Evolutionary conservation across 2,888 invertebrate species (phyloP).

Genomic region (Ormyrus pomaceus): DNA sequence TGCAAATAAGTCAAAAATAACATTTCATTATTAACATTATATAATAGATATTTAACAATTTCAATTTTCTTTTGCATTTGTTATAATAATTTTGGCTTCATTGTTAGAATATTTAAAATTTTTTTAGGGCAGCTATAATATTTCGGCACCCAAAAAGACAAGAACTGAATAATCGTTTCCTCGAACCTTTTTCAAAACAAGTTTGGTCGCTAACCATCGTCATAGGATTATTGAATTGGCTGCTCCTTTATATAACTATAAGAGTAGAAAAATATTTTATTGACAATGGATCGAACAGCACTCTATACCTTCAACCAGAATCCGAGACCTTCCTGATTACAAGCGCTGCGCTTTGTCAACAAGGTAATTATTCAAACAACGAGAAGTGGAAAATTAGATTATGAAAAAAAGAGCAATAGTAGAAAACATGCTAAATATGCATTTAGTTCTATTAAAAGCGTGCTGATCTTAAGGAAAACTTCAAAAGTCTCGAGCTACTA

Average conservation of each 20-base stretch:
- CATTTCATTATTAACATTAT: not conserved
- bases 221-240: slow-evolving; percentile 62
- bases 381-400: no score
- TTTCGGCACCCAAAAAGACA: slow-evolving; percentile 82
- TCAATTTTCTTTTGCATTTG: not conserved
- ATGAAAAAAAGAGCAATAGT: no score
- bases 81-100: not conserved
- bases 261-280: slow-evolving; percentile 60
- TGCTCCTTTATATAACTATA: slow-evolving; percentile 61
- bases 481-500: not conserved
- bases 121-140: slow-evolving; percentile 79
- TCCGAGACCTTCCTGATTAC: slow-evolving; percentile 72
- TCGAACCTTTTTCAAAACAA: slow-evolving; percentile 79
- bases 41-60: not conserved
- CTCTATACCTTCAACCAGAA: slow-evolving; percentile 59
- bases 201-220: slow-evolving; percentile 79
- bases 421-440: no score
- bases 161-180: slow-evolving; percentile 80
- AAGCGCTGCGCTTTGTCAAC: slow-evolving; percentile 76
- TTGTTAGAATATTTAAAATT: no score
- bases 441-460: no score
- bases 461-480: no score
- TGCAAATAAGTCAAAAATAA: no score
- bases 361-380: slow-evolving; percentile 67
- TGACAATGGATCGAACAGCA: not conserved